Percentiles rank a stretch among this genome's conserved stretches.
These are phyloP conservation scores for Hepsetus odoe DNA, from an alignment of 2,113 vertebrate genomes.

Conservation along the genomic window DNA sequence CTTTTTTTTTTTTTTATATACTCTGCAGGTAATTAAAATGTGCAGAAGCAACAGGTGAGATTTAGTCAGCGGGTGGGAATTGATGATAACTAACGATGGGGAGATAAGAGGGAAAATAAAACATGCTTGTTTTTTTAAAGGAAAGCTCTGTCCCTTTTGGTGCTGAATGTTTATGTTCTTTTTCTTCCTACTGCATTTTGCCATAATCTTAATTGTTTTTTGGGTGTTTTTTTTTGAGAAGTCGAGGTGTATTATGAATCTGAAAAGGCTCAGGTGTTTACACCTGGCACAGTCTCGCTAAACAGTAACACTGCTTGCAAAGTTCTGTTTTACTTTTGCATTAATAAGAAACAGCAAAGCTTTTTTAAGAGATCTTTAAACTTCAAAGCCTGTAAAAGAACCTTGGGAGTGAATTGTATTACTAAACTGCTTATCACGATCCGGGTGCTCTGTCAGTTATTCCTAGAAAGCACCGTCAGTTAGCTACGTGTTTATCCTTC, in stretches of 20 bases:
- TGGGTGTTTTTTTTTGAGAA: neutral
- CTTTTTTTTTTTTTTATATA: conserved; percentile 61
- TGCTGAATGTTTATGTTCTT: neutral
- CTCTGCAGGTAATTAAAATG: conserved; percentile 62
- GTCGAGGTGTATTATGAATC: neutral
- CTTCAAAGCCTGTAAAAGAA: neutral
- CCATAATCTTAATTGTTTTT: too few relatives aligned
- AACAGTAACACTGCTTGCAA: neutral
- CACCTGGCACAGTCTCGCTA: neutral
- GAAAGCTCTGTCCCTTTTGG: neutral
- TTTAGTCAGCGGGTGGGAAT: neutral
- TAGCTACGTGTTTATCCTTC: neutral
- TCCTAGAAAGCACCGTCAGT: conserved; percentile 9
- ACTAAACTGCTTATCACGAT: conserved; percentile 8
- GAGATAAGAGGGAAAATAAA: neutral
- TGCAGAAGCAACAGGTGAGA: conserved; percentile 9
- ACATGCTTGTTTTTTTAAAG: neutral
- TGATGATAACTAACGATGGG: neutral
- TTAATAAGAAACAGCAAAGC: neutral
- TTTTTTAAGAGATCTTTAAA: neutral
- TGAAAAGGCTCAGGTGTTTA: conserved; percentile 5
- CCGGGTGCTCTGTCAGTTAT: conserved; percentile 26
- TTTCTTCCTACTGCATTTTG: too few relatives aligned
- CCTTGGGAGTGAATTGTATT: conserved; percentile 18
- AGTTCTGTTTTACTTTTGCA: neutral